phyloP scores from a whole-genome alignment of 2,113 vertebrate genomes.

The Herpetotheres cachinnans region DNA sequence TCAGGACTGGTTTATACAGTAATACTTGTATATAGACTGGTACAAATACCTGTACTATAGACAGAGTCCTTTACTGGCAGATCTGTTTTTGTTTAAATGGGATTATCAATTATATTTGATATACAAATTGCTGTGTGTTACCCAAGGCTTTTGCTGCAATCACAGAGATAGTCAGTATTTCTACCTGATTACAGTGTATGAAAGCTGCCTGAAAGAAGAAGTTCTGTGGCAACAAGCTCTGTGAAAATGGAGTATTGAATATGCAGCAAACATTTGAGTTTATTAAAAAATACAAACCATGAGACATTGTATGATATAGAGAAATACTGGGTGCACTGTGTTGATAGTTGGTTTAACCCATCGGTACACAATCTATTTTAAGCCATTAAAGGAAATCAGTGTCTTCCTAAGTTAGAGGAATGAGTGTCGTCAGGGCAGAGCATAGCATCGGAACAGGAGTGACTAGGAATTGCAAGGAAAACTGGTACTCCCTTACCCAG shows the following conservation, averaged over 20 bases:
- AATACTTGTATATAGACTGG: background rate
- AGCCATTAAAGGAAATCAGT: background rate
- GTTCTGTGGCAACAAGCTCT: background rate
- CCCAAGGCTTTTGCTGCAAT: background rate
- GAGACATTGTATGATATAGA: background rate
- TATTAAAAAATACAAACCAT: background rate
- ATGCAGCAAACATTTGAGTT: background rate
- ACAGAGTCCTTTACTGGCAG: background rate
- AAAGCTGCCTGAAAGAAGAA: background rate
- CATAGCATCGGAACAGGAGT: background rate
- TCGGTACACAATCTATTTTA: background rate
- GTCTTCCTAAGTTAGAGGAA: background rate
- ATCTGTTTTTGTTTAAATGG: background rate
- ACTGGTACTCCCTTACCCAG: background rate
- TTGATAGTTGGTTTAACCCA: background rate
- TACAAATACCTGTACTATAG: background rate
- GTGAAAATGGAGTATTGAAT: background rate
- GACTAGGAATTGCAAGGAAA: background rate
- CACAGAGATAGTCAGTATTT: background rate
- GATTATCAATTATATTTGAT: background rate
- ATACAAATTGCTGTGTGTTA: background rate
- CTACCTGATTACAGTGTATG: background rate
- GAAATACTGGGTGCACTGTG: background rate
- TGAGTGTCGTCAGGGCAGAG: background rate
- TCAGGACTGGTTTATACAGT: background rate